phyloP scores from a whole-genome alignment of 1,140 invertebrate species.

The Orius insidiosus region DNA sequence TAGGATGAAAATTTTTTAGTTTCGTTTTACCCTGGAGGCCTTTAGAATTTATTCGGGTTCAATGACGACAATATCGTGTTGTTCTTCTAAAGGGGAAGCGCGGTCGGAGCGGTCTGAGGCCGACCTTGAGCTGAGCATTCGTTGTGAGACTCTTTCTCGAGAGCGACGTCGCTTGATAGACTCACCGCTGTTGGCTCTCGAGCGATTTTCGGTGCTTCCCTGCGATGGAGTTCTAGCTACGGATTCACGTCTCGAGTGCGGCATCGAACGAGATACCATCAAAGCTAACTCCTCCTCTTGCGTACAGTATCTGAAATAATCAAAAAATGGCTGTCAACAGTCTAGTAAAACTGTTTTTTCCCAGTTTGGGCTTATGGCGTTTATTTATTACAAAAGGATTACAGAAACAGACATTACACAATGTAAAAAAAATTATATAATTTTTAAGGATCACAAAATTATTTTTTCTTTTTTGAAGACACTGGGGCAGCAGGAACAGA shows the following conservation, averaged over 20 bases:
- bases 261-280: constrained; percentile 4
- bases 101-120: neutral
- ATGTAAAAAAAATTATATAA: neutral
- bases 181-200: constrained; percentile 1
- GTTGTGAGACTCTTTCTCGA: neutral
- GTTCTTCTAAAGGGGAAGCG: neutral
- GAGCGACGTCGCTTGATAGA: neutral
- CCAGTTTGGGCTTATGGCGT: no score
- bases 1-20: neutral
- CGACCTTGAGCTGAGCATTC: neutral
- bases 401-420: no score
- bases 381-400: no score
- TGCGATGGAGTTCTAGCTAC: neutral
- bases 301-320: no score
- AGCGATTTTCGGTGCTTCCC: neutral
- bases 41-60: neutral
- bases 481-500: constrained; percentile 25
- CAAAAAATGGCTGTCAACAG: no score
- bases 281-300: neutral
- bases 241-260: constrained; percentile 10
- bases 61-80: constrained; percentile 1
- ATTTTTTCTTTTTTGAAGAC: constrained; percentile 31
- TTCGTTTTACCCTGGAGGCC: constrained; percentile 1
- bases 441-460: constrained; percentile 1
- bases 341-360: no score